These are phyloP conservation scores for Rhinophrynus dorsalis DNA, from an alignment of 2,797 vertebrate species.

Conservation along the genomic window DNA sequence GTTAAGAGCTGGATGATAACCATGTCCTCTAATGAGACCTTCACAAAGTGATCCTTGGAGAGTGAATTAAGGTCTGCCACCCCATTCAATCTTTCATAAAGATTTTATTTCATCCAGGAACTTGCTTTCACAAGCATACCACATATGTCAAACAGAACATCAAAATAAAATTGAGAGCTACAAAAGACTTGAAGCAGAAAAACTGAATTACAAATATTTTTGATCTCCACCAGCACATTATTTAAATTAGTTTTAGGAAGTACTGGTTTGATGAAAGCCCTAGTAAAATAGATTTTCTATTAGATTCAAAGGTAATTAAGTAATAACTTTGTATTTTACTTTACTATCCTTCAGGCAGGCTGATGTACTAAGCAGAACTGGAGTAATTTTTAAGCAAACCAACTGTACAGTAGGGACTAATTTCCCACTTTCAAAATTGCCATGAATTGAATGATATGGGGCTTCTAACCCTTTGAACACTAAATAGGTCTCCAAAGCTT, in stretches of 20 bases:
- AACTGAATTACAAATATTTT: conserved; percentile 32
- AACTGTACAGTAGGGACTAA: no score
- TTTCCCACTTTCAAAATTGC: background rate
- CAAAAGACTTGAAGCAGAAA: conserved; percentile 25
- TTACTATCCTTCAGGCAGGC: no score
- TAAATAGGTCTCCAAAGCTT: no score
- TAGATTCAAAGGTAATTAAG: background rate
- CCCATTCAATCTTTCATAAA: conserved; percentile 36
- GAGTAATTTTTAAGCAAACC: no score
- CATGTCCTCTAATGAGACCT: conserved; percentile 43
- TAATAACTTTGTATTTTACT: background rate
- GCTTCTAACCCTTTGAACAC: no score
- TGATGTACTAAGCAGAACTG: background rate
- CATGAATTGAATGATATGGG: no score
- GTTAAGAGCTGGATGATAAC: conserved; percentile 26
- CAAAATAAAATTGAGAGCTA: conserved; percentile 32
- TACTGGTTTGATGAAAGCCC: background rate
- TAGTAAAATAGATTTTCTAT: background rate
- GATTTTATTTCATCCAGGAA: conserved; percentile 37
- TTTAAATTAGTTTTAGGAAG: conserved; percentile 14
- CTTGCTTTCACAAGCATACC: conserved; percentile 24
- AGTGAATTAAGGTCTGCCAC: conserved; percentile 31
- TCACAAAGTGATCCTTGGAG: conserved; percentile 36
- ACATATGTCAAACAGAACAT: conserved; percentile 33
- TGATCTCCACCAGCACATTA: conserved; percentile 10